Base-by-base conservation (phyloP, 2,888 invertebrate species). In the Tuberolachnus salignus region DNA sequence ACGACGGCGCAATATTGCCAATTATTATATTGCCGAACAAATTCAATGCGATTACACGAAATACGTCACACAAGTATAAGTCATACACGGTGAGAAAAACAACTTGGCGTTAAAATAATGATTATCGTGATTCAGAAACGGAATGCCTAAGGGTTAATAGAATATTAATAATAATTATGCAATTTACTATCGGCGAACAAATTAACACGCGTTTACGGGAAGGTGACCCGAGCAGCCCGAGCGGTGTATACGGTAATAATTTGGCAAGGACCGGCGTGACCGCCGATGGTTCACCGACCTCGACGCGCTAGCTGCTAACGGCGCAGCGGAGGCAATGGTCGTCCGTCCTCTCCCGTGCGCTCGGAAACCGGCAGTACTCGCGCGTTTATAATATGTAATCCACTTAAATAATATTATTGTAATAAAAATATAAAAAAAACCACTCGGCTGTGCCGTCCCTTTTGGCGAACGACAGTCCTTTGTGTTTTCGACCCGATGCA, bases 201-300 rank as follows among this genome's bases (percentile, higher is more conserved):
- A 57, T 71, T 71, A 57, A 23, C 23, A 66, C 46, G 13, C 67
- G 21, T 63, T 61, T 72, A 59, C 14, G 19, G 49, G 55, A 16
- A 63, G 61, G 61, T 49, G 51, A 51, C 51, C 19, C 42, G 23
- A 19, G 23, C 44, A 16, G 4, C 23, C 14, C n/a, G n/a, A n/a
- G 23, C 53, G 14, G 42, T 44, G n/a, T 64, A 64, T 53, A 63
- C 70, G 55, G 63, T 64, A 74, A 74, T 53, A 74, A 74, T 74
- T 74, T 74, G 73, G 73, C 73, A 74, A 74, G 73, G 73, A 74
- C 64, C 53, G 73, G 23, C 53, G 64, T 74, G 73, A 74, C 73
- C 73, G 73, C 53, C 53, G 64, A 64, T 64, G 63, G 73, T 74
- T 74, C 73, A 74, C 63, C 73, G 73, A 74, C 73, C 73, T 74